Evolutionary conservation across 2,797 vertebrate species (phyloP), one percentile per base, ranked within the genome.

Genomic region (Brachyrhaphis roseni): DNA sequence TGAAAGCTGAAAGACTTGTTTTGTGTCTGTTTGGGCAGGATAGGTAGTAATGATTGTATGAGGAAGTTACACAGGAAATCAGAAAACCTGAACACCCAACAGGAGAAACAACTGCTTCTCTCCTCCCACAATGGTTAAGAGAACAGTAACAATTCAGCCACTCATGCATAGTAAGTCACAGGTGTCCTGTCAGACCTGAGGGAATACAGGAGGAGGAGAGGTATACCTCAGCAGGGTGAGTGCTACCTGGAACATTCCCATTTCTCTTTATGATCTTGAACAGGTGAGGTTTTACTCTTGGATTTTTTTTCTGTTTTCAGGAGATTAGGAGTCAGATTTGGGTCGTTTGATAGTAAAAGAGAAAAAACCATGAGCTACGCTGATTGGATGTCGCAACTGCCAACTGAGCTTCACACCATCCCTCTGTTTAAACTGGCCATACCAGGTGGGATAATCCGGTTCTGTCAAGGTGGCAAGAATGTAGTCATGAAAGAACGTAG

Each of bases 301-400:
- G 1, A n/a, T 3, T 10, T 11, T 3, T 10, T 11, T 3, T 78
- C 28, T 41, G 13, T 23, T 39, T 66, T 3, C 55, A 20, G 70
- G 1, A 77, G 4, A 13, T 0, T 68, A 41, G 4, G 34, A 66
- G 34, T 39, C 18, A 39, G 34, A 34, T 68, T 23, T 41, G 20
- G 36, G 10, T 68, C 8, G 10, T 41, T 41, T 20, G 45, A 46
- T 59, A 49, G 18, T 5, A 23, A 36, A 5, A 41, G n/a, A 2
- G 28, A 53, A 74, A 20, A 7, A 41, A 18, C 51, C 26, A 36
- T 13, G 1, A 75, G 53, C 43, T 71, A 84, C 82, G 0, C 31
- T 41, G 82, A 94, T 79, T 93, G 93, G 93, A 94, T 94, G 93
- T 91, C 89, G 0, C 77, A 84, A 39, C 83, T 93, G 0, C 90